Evolutionary conservation across 2,113 vertebrate genomes (phyloP), one percentile per base, ranked within the genome.

Genomic region (Galemys pyrenaicus): DNA sequence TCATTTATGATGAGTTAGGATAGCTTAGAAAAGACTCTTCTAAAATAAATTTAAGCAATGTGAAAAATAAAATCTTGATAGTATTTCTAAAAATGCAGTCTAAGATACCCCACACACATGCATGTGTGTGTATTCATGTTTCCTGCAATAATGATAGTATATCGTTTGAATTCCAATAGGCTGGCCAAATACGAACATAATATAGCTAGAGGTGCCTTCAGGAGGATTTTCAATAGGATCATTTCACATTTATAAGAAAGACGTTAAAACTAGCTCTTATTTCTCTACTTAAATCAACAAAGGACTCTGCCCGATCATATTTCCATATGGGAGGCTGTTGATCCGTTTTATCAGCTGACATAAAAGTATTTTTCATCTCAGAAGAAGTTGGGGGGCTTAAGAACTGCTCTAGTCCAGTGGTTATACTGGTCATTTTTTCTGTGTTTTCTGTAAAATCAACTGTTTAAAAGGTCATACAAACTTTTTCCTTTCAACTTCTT

Each of bases 1-100:
- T 96, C 67, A 84, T 92, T 95, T 92, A 89, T 91, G 82, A 90
- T 96, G 84, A 93, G 95, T 95, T 87, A 95, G 85, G 32, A 20
- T 82, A 92, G 87, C 77, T 93, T 94, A 93, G 80, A 78, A 94
- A 96, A 96, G 35, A 92, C 41, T 87, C 87, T 94, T 80, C 35
- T 65, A 87, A 92, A 92, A 51, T 94, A 92, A 56, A 87, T 95
- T 94, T 92, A 94, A 95, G 81, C 70, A 77, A 32, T 75, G 41
- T 78, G 35, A 80, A 65, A 94, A 88, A 87, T 79, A 92, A 93
- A 95, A 79, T 44, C 32, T 94, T 58, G 41, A 56, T 73, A 73
- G 22, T 17, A 19, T 77, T 95, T 93, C 49, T 75, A 94, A 96
- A 96, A 79, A 82, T 93, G 60, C 49, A 62, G 2, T 46, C 41